Evolutionary conservation across 2,113 vertebrate genomes (phyloP).

Genomic region (Otis tarda): DNA sequence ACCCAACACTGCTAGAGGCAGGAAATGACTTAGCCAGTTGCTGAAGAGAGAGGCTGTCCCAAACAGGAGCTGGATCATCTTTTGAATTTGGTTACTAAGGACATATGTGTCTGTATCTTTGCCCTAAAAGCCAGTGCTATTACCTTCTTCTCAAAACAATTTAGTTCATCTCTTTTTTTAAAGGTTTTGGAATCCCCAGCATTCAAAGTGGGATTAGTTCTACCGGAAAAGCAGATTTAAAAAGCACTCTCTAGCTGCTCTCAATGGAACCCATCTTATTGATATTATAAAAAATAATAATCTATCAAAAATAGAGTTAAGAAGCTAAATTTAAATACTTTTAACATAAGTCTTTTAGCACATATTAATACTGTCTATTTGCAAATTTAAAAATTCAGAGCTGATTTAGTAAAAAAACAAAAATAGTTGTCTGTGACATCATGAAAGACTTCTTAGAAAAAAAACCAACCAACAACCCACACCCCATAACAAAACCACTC

Average conservation of each 20-base stretch:
- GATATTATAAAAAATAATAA: background rate
- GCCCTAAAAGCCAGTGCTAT: background rate
- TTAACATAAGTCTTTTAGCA: background rate
- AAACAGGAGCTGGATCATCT: background rate
- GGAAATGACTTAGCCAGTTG: background rate
- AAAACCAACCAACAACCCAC: background rate
- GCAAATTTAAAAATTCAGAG: slow-evolving; percentile 8
- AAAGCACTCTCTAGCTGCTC: background rate
- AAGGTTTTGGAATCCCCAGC: background rate
- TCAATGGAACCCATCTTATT: background rate
- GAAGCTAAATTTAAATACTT: slow-evolving; percentile 3
- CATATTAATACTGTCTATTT: background rate
- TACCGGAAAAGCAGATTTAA: background rate
- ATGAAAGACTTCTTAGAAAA: background rate
- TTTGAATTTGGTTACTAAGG: background rate
- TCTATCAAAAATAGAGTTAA: background rate
- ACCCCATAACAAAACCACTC: background rate
- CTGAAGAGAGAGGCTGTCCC: background rate
- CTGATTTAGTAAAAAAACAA: background rate
- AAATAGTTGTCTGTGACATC: background rate
- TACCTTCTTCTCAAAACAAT: background rate
- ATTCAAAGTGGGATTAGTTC: background rate
- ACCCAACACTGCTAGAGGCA: background rate
- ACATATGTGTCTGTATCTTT: background rate
- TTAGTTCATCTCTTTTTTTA: background rate